These are phyloP conservation scores for Speoplatyrhinus poulsoni DNA, from an alignment of 2,113 vertebrate genomes.

Conservation along the genomic window DNA sequence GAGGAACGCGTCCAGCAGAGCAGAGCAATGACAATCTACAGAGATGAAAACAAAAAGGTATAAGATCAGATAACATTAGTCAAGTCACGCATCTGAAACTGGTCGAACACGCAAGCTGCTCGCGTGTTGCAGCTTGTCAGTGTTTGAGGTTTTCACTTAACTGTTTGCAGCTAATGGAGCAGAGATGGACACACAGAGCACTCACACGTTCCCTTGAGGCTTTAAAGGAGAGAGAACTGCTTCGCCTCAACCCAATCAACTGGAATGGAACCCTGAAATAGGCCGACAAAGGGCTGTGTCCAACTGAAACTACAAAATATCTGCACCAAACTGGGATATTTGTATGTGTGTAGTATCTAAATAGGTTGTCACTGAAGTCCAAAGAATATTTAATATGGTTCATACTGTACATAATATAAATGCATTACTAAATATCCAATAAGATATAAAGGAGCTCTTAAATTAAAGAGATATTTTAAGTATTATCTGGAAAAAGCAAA, in stretches of 20 bases:
- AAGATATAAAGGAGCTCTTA: too few relatives aligned
- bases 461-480: too few relatives aligned
- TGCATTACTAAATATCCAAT: too few relatives aligned
- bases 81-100: too few relatives aligned
- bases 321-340: too few relatives aligned
- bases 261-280: constrained; percentile 77
- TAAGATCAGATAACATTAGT: neutral
- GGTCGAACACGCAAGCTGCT: constrained; percentile 3
- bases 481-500: too few relatives aligned
- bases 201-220: constrained; percentile 70
- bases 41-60: constrained; percentile 77
- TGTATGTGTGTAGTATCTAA: too few relatives aligned
- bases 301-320: too few relatives aligned
- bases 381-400: too few relatives aligned
- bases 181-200: constrained; percentile 70
- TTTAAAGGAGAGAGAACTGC: constrained; percentile 67
- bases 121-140: constrained; percentile 32
- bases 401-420: too few relatives aligned
- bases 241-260: constrained; percentile 76
- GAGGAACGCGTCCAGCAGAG: constrained; percentile 54
- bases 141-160: constrained; percentile 7
- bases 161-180: constrained; percentile 73
- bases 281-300: neutral
- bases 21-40: constrained; percentile 61
- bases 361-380: too few relatives aligned